These are phyloP conservation scores for Piaya cayana DNA, from an alignment of 2,113 vertebrate species.

Conservation along the genomic window DNA sequence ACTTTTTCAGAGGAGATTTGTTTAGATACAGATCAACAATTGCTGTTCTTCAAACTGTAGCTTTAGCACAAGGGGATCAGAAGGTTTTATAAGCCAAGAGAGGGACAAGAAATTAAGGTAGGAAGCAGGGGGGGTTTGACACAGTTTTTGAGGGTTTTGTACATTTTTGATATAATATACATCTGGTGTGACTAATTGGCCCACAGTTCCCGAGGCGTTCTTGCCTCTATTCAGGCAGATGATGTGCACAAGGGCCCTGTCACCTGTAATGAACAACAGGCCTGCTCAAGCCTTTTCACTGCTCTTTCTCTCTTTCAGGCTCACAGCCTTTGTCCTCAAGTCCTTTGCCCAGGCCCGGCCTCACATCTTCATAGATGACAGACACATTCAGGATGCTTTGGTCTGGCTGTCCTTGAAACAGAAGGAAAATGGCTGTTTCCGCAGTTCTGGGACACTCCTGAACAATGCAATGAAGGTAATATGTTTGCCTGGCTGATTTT, in stretches of 20 bases:
- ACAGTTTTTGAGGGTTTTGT: neutral
- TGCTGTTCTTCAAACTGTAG: neutral
- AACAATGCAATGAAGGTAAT: constrained; percentile 77
- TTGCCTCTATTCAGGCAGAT: neutral
- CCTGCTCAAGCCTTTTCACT: neutral
- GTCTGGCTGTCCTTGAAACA: constrained; percentile 69
- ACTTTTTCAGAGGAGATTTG: neutral
- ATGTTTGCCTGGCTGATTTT: neutral
- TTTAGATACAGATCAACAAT: neutral
- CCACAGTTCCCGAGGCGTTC: neutral
- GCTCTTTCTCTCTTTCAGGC: constrained; percentile 61
- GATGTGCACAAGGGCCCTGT: neutral
- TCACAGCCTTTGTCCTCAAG: constrained; percentile 79
- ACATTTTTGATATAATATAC: neutral
- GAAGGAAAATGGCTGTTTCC: constrained; percentile 75
- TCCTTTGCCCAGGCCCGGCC: constrained; percentile 67
- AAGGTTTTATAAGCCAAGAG: neutral
- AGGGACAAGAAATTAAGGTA: neutral
- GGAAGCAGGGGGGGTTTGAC: neutral
- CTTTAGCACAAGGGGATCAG: neutral
- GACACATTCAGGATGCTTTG: constrained; percentile 57
- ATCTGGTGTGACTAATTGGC: neutral
- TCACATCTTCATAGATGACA: constrained; percentile 71
- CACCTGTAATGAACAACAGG: neutral
- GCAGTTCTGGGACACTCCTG: constrained; percentile 66